phyloP scores from a whole-genome alignment of 2,797 vertebrate species.

The Cygnus olor region DNA sequence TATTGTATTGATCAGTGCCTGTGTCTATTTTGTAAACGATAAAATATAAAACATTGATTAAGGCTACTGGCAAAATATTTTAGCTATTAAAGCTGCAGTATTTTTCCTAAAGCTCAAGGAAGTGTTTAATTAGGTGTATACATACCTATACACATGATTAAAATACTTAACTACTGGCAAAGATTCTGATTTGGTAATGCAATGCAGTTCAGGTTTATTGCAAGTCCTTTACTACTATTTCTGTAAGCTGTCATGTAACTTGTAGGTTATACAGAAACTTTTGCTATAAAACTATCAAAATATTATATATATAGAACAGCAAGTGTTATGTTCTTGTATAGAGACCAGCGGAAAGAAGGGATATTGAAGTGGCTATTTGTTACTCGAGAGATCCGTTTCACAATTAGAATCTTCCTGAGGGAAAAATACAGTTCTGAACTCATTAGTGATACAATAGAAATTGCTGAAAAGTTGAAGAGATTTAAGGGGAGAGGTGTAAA shows the following conservation, averaged over 20 bases:
- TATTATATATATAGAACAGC: background rate
- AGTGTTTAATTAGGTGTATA: background rate
- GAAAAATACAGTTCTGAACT: background rate
- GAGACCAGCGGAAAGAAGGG: background rate
- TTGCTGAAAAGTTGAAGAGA: background rate
- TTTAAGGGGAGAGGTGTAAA: background rate
- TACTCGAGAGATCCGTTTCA: background rate
- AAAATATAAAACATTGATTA: conserved; percentile 8
- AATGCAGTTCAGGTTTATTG: background rate
- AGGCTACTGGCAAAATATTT: background rate
- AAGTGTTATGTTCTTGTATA: background rate
- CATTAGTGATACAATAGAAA: background rate
- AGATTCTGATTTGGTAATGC: background rate
- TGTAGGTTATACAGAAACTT: background rate
- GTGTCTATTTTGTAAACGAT: conserved; percentile 26
- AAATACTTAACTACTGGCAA: background rate
- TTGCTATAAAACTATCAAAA: background rate
- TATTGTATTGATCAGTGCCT: conserved; percentile 25
- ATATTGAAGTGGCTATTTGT: background rate
- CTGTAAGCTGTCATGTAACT: background rate
- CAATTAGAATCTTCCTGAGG: background rate
- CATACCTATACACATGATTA: background rate
- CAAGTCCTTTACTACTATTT: background rate
- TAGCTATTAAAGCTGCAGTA: background rate
- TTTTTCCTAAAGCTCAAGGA: background rate